phyloP scores from a whole-genome alignment of 2,888 invertebrate species.

The Drosophila putrida region DNA sequence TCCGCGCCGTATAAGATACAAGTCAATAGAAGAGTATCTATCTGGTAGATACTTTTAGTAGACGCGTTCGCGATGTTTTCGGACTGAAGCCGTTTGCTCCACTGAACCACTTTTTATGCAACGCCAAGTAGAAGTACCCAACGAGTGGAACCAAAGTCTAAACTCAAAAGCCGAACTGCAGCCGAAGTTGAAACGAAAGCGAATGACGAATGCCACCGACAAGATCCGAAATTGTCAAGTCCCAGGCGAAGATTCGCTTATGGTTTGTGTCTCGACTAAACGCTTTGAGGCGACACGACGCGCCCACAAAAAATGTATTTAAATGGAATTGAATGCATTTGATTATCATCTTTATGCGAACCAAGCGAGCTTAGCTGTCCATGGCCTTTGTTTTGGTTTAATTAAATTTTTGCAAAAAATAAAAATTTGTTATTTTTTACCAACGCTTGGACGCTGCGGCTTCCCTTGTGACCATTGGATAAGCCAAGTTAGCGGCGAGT shows the following conservation, averaged over 20 bases:
- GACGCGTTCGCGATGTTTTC: constrained; percentile 62
- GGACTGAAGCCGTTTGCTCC: constrained; percentile 80
- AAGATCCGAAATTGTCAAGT: constrained; percentile 36
- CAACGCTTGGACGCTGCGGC: constrained; percentile 12
- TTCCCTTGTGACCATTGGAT: constrained; percentile 33
- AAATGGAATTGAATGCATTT: constrained; percentile 35
- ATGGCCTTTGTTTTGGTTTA: constrained; percentile 55
- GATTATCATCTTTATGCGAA: constrained; percentile 54
- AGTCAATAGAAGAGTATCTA: constrained; percentile 22
- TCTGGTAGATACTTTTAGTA: constrained; percentile 24
- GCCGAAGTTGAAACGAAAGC: constrained; percentile 24
- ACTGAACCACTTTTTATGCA: constrained; percentile 83
- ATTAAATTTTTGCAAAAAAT: constrained; percentile 40
- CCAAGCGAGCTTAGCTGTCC: constrained; percentile 25
- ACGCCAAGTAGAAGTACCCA: constrained; percentile 77
- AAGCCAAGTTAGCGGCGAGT: constrained; percentile 29
- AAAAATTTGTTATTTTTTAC: background rate
- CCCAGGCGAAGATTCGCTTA: constrained; percentile 30
- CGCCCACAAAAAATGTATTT: constrained; percentile 30
- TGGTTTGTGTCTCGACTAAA: constrained; percentile 54
- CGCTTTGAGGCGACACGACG: constrained; percentile 13
- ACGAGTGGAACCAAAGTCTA: constrained; percentile 3
- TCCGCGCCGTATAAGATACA: constrained; percentile 51
- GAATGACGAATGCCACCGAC: constrained; percentile 20
- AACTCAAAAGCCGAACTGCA: constrained; percentile 31